A percentile compares a stretch with the other conserved stretches of the same genome.
Conservation (phyloP, 2,888 invertebrate genomes). For the Mycalesis mineus region DNA sequence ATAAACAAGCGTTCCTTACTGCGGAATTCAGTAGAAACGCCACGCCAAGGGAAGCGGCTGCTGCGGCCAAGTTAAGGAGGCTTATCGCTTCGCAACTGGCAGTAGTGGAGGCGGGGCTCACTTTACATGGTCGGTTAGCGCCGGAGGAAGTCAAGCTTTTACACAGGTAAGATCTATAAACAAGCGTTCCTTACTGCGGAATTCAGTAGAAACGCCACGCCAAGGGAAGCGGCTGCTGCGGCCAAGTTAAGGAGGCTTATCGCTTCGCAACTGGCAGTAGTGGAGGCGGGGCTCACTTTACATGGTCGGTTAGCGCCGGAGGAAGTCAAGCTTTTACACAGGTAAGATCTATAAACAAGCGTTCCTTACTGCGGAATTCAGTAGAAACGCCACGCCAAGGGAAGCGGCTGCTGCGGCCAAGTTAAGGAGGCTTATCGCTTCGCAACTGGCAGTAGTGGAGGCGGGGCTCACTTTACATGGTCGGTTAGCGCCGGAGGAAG, state of each 20-base stretch:
- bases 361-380: slow-evolving; percentile 90
- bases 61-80: slow-evolving; percentile 54
- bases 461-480: slow-evolving; percentile 91
- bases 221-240: slow-evolving; percentile 67
- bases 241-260: slow-evolving; percentile 41
- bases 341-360: slow-evolving; percentile 83
- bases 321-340: slow-evolving; percentile 93
- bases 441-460: slow-evolving; percentile 83
- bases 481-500: slow-evolving; percentile 89
- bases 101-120: slow-evolving; percentile 89
- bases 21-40: slow-evolving; percentile 86
- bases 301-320: slow-evolving; percentile 92
- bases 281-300: slow-evolving; percentile 89
- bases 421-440: not conserved
- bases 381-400: slow-evolving; percentile 77
- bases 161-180: slow-evolving; percentile 80
- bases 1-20: slow-evolving; percentile 93
- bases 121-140: slow-evolving; percentile 90
- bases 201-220: slow-evolving; percentile 81
- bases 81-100: slow-evolving; percentile 60
- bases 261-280: slow-evolving; percentile 74
- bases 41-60: slow-evolving; percentile 58
- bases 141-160: slow-evolving; percentile 93
- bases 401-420: slow-evolving; percentile 71
- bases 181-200: slow-evolving; percentile 94